Base-by-base conservation (phyloP, 2,797 vertebrate species). In the Cygnus olor region DNA sequence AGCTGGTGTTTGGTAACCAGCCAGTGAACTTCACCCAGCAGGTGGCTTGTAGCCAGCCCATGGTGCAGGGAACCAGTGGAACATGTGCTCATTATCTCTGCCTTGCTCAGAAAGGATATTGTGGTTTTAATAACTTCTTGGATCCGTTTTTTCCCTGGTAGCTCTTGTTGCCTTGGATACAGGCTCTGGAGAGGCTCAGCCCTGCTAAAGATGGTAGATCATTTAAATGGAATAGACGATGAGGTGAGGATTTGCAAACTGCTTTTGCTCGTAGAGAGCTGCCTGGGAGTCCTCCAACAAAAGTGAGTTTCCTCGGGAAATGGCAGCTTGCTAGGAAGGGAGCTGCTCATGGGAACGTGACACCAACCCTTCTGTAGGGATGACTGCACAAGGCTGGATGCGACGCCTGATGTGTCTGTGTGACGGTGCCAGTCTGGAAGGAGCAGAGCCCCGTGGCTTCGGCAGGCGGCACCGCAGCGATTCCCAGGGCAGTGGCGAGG, bases 171-270 rank as follows among this genome's bases (percentile, higher is more conserved):
- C 96, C 95, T 90, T 97, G 96, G 96, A 95, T 96, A 97, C 95
- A 71, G 93, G 95, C 94, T 92, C 96, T 36, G 90, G 96, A 97
- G 95, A 96, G 90, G 92, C 89, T 96, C 92, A 97, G 94, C 96
- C 96, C 89, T 61, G 92, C 93, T 97, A 94, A 95, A 97, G 95
- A 96, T 96, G 96, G 96, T 93, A 95, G 95, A 96, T 96, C 95
- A 94, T 96, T 94, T 94, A 96, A 96, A 97, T 91, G 95, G 95
- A 93, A 94, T 95, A 80, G 90, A 74, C 91, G 95, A 97, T 89
- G 93, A 96, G 94, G 94, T 90, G 92, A 2, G 47, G 94, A 94
- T 95, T 97, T 96, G 94, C 83, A 86, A 94, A 97, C 47, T 22
- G 89, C 47, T 68, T 79, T 44, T 27, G 85, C 77, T 22, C 22